These are phyloP conservation scores for Limenitis camilla DNA, from an alignment of 2,888 invertebrate species.

Conservation along the genomic window DNA sequence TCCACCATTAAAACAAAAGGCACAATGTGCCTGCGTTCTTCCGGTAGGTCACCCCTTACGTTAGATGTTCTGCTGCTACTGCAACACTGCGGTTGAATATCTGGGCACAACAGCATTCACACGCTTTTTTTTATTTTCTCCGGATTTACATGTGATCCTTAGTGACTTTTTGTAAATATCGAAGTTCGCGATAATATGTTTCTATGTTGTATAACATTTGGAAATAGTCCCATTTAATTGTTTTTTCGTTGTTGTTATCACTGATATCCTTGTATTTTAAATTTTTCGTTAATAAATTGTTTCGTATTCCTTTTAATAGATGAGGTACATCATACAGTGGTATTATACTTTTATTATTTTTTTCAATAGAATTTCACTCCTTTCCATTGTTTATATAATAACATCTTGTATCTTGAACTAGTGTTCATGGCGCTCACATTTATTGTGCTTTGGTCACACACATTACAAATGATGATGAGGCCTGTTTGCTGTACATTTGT, in stretches of 20 bases:
- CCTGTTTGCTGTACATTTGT: conserved; percentile 14
- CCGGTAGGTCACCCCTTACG: no score
- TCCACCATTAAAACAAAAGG: no score
- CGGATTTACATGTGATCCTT: conserved; percentile 9
- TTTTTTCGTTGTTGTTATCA: conserved; percentile 13
- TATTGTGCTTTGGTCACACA: conserved; percentile 29
- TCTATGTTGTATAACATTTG: conserved; percentile 12
- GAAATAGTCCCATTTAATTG: conserved; percentile 14
- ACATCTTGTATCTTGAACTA: conserved; percentile 24
- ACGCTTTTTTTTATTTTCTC: no score
- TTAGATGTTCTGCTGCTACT: no score
- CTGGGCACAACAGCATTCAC: no score
- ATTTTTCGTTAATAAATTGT: conserved; percentile 20
- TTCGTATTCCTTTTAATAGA: conserved; percentile 26
- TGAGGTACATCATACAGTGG: no score
- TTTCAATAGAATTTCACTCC: conserved; percentile 17
- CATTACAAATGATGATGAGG: conserved; percentile 20
- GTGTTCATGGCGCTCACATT: conserved; percentile 27
- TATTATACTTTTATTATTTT: no score
- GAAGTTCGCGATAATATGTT: conserved; percentile 9
- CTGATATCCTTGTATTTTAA: conserved; percentile 17
- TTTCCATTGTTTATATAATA: conserved; percentile 14
- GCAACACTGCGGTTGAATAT: no score
- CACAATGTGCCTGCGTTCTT: no score
- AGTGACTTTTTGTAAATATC: conserved; percentile 5